phyloP scores from a whole-genome alignment of 2,113 vertebrate species.

The Chionomys nivalis region DNA sequence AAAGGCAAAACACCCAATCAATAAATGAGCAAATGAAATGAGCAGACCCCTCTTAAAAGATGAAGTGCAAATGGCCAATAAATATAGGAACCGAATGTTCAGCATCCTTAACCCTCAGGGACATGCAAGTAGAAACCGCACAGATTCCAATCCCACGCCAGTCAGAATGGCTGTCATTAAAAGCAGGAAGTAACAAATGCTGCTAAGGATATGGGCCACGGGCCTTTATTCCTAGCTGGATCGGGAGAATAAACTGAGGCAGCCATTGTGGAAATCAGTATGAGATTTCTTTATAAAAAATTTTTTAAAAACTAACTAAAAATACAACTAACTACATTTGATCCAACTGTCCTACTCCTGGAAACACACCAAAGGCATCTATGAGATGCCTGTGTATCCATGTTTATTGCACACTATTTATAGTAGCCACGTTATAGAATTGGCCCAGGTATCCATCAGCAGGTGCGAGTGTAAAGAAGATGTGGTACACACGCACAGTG shows the following conservation, averaged over 20 bases:
- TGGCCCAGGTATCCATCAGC: not conserved
- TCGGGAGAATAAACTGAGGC: not conserved
- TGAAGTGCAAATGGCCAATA: not conserved
- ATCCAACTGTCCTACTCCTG: not conserved
- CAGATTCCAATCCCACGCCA: not conserved
- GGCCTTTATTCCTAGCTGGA: not conserved
- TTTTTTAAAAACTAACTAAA: not conserved
- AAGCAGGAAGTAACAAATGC: not conserved
- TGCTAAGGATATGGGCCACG: not conserved
- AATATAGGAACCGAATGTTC: not conserved
- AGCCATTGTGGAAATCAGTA: not conserved
- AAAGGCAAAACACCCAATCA: not conserved
- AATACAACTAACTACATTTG: not conserved
- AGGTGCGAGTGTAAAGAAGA: not conserved
- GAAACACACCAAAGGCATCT: not conserved
- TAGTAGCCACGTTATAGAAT: not conserved
- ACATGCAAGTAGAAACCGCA: not conserved
- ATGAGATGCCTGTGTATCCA: not conserved
- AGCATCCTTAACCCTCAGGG: not conserved
- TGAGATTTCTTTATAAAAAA: not conserved
- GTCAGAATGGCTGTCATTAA: not conserved
- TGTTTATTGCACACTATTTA: not conserved
- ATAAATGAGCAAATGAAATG: not conserved
- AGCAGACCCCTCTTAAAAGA: not conserved
- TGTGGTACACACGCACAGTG: not conserved